A percentile compares a stretch with the other conserved stretches of the same genome.
Evolutionary conservation across 1,140 invertebrate genomes (phyloP).

Genomic region (Phenacoccus solenopsis): DNA sequence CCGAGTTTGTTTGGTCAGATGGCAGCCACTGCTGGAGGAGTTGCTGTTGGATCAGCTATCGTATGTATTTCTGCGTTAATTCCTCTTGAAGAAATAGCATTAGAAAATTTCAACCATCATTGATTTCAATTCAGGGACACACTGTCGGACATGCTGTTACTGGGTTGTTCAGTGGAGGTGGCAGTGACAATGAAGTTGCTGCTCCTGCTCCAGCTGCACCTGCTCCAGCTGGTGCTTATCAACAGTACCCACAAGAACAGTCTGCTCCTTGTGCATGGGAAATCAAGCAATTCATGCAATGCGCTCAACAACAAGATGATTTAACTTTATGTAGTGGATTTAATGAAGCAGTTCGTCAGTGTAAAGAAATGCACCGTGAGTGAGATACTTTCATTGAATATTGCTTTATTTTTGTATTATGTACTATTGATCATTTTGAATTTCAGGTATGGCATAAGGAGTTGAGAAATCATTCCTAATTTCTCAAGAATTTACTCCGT

Average conservation of each 20-base stretch:
- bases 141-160: slow-evolving; percentile 71
- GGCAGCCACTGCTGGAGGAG: slow-evolving; percentile 81
- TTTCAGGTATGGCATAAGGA: background rate
- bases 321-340: slow-evolving; percentile 79
- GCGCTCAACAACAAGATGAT: slow-evolving; percentile 71
- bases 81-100: background rate
- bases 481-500: background rate
- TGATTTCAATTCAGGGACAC: slow-evolving; percentile 48
- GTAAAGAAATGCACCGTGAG: slow-evolving; percentile 48
- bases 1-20: slow-evolving; percentile 70
- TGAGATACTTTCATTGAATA: slow-evolving; percentile 20
- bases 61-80: slow-evolving; percentile 34
- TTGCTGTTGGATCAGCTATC: slow-evolving; percentile 74
- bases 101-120: background rate
- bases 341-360: slow-evolving; percentile 83
- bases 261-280: slow-evolving; percentile 73
- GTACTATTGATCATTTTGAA: background rate
- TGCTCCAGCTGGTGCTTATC: slow-evolving; percentile 33
- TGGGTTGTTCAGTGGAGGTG: slow-evolving; percentile 64
- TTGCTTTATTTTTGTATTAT: background rate
- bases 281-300: slow-evolving; percentile 77
- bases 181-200: slow-evolving; percentile 33
- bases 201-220: slow-evolving; percentile 31
- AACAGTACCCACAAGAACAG: slow-evolving; percentile 32
- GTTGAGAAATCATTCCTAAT: background rate